Evolutionary conservation across 2,888 invertebrate genomes (phyloP).

Genomic region (Dioctria linearis): DNA sequence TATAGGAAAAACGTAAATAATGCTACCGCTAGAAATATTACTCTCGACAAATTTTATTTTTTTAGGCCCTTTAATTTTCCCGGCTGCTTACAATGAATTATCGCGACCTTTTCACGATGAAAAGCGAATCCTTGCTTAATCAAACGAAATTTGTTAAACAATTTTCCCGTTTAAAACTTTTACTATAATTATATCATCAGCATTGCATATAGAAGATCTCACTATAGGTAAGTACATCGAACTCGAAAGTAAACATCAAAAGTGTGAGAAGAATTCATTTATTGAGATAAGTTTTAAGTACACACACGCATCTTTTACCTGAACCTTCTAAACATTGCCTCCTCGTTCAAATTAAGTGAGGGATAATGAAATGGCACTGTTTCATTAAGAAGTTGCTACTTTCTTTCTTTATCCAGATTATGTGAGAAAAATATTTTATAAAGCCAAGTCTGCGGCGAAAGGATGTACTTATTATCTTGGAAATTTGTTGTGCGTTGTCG

Average conservation of each 20-base stretch:
- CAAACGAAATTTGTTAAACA: too few relatives aligned
- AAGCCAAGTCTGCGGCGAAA: neutral
- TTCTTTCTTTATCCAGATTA: slow-evolving; percentile 48
- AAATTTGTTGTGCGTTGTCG: slow-evolving; percentile 45
- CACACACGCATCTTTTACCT: slow-evolving; percentile 27
- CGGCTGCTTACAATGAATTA: too few relatives aligned
- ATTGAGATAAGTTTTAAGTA: slow-evolving; percentile 34
- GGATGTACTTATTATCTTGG: slow-evolving; percentile 39
- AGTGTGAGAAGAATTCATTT: slow-evolving; percentile 39
- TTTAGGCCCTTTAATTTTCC: too few relatives aligned
- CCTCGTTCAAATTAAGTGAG: slow-evolving; percentile 2
- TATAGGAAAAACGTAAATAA: too few relatives aligned
- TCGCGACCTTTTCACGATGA: too few relatives aligned
- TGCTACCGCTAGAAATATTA: too few relatives aligned
- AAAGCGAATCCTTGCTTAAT: too few relatives aligned
- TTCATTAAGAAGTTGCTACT: slow-evolving; percentile 47
- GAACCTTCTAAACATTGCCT: slow-evolving; percentile 1
- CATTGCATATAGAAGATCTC: neutral
- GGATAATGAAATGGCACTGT: slow-evolving; percentile 41
- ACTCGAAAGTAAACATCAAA: neutral
- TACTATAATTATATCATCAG: slow-evolving; percentile 23
- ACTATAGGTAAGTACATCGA: too few relatives aligned
- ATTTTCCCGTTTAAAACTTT: slow-evolving; percentile 6
- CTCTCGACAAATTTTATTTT: too few relatives aligned
- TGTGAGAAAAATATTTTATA: slow-evolving; percentile 51